Evolutionary conservation across 2,888 invertebrate genomes (phyloP), one percentile per base, ranked within the genome.

Genomic region (Acronicta alni): DNA sequence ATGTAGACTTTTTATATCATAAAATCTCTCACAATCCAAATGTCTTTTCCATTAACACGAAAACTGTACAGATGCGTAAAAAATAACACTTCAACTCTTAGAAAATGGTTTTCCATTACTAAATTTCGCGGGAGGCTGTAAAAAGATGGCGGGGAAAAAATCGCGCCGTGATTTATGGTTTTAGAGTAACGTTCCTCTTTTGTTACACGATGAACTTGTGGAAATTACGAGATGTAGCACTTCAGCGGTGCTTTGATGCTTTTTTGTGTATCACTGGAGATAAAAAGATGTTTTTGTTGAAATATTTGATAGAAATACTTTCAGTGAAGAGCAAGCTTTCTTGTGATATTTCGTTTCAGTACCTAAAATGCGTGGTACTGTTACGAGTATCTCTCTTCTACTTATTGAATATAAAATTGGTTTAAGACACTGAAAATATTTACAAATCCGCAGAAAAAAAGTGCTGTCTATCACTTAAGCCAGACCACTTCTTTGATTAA

Each of bases 151-250:
- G 46, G 18, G 20, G 53, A 71, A 70, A 69, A 67, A 67, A 43
- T 12, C 54, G 42, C 61, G 48, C 15, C 44, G 47, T 72, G 77
- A 76, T 75, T 75, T 71, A 75, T 75, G 74, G 68, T 71, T 56
- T 62, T 52, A 45, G 45, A 32, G 54, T 65, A 63, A 55, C 60
- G 57, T 57, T 61, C 45, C 41, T 73, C 67, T 67, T 67, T 75
- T 72, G 63, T 72, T 70, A 64, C 47, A 26, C 26, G 57, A 55
- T 70, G 70, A 75, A 70, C 61, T 72, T 62, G 43, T 43, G 63
- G 37, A 67, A 72, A 74, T 63, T 46, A 44, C 49, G 52, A 58
- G 56, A 67, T 56, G 53, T 53, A 46, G 57, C 59, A 56, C 72
- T 53, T 52, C 41, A 67, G 70, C 57, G 49, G 53, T n/a, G 43